Base-by-base conservation (phyloP, 1,140 invertebrate genomes). In the Drosophila tropicalis region DNA sequence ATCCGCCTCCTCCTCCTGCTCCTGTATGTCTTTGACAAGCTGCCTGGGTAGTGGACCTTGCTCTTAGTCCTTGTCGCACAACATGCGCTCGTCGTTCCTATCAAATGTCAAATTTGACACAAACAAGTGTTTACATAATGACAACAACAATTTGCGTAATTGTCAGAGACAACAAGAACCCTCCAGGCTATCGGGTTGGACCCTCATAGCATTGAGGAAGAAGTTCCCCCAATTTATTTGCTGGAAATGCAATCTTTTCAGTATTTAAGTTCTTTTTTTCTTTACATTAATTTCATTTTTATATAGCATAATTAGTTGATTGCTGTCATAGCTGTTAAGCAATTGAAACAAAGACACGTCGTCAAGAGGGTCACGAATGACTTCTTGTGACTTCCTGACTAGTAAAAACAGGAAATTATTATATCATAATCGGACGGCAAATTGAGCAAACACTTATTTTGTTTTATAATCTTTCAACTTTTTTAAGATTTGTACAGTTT, bases 101-200 rank as follows among this genome's bases (percentile, higher is more conserved):
- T 89, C 85, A 84, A 89, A 84, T 89, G 84, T 90, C 84, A 89
- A 89, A 89, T 81, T 89, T 89, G 84, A 84, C 84, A 81, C 74
- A 84, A 89, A 81, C 84, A 89, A 89, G 84, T 89, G 85, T 89
- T 89, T 89, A 89, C 84, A 90, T 81, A 89, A 89, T 81, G 84
- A 81, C 84, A 89, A 89, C 84, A 81, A 89, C 84, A 89, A 90
- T 89, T 89, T 89, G 74, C 81, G 85, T 89, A 89, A 89, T 89
- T 89, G 80, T 71, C 85, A 68, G 63, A 36, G 80, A 63, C 17
- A 41, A 34, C 56, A 39, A 9, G 15, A 19, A 19, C 15, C 34
- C 56, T 15, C 15, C 15, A 36, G 56, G 32, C 32, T 22, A 62
- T 47, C 29, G 19, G 41, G 44, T 39, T 39, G n/a, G 32, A n/a